Percentiles rank a stretch among this genome's conserved stretches.
Evolutionary conservation across 2,888 invertebrate species (phyloP).

Genomic region (Exephanes ischioxanthus): DNA sequence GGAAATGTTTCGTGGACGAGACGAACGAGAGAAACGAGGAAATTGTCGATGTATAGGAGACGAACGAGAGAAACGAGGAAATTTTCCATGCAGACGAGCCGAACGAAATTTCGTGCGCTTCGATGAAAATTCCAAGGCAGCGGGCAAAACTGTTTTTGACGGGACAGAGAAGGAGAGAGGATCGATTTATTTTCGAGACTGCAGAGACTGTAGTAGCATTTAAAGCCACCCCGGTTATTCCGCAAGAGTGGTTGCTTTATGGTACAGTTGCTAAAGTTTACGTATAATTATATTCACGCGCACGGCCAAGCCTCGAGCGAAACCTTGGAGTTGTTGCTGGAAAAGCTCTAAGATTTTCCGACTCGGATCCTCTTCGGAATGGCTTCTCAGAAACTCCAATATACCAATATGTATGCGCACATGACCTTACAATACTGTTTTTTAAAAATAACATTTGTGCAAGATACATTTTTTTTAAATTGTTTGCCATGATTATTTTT

Average conservation of each 20-base stretch:
- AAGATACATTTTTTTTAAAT: too few species aligned
- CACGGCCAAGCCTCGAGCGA: neutral
- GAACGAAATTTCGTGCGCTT: neutral
- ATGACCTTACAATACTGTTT: too few species aligned
- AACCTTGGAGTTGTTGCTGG: conserved; percentile 26
- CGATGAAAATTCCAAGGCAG: conserved; percentile 17
- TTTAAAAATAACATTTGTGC: too few species aligned
- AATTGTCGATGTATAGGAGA: too few species aligned
- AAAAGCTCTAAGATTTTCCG: conserved; percentile 28
- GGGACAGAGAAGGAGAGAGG: neutral
- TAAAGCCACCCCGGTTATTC: conserved; percentile 41
- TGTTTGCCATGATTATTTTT: too few species aligned
- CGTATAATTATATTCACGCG: conserved; percentile 3
- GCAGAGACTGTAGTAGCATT: conserved; percentile 53
- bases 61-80: neutral
- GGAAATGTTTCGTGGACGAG: conserved; percentile 15
- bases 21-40: neutral
- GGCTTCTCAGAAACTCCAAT: neutral
- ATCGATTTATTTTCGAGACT: conserved; percentile 53
- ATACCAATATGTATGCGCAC: neutral
- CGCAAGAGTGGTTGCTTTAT: conserved; percentile 20
- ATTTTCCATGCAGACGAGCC: neutral
- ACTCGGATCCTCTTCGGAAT: conserved; percentile 15
- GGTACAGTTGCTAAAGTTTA: conserved; percentile 12
- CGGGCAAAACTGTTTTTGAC: conserved; percentile 16